Evolutionary conservation across 1,140 invertebrate species (phyloP).

Genomic region (Cherax destructor): DNA sequence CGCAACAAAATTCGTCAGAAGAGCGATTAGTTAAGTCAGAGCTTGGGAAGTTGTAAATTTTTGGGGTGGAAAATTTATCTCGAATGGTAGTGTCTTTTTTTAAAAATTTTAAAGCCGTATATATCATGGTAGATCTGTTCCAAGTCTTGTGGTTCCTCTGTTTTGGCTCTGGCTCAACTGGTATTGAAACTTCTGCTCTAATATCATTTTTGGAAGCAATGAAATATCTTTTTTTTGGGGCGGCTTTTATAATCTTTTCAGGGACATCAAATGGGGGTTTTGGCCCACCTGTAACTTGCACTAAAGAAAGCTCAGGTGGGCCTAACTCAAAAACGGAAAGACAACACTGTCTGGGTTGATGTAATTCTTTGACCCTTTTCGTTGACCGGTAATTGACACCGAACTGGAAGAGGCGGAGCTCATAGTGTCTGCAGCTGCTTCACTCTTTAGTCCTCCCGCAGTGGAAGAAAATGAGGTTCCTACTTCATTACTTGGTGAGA

Average conservation of each 20-base stretch:
- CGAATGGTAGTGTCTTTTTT: neutral
- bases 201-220: neutral
- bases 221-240: neutral
- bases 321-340: slow-evolving; percentile 46
- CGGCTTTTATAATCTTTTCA: neutral
- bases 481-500: no score
- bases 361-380: neutral
- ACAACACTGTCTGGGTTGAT: neutral
- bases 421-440: neutral
- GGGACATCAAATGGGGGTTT: neutral
- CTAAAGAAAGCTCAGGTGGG: slow-evolving; percentile 32
- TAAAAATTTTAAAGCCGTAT: slow-evolving; percentile 22
- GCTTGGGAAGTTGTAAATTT: neutral
- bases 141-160: slow-evolving; percentile 24
- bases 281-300: slow-evolving; percentile 38
- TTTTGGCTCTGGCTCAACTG: neutral
- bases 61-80: neutral
- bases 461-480: no score
- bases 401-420: neutral
- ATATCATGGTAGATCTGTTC: slow-evolving; percentile 35
- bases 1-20: neutral
- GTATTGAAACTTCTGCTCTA: neutral
- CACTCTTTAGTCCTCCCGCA: neutral
- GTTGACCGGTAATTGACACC: neutral
- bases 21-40: neutral